Conservation (phyloP, 2,797 vertebrate genomes). For the Diglossa cyanea region DNA sequence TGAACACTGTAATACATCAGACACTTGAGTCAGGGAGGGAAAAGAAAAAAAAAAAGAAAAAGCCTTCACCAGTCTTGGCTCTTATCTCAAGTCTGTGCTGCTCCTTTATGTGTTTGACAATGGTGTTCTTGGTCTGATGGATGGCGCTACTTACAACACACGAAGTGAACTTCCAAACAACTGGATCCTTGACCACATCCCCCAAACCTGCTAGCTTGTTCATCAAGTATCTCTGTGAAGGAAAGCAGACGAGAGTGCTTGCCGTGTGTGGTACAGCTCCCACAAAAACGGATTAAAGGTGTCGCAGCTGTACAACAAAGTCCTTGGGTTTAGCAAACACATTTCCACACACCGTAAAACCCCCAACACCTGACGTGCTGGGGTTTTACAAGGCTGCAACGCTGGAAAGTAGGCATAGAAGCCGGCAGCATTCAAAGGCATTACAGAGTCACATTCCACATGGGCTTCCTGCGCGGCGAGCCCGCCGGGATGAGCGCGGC, state of each 20-base stretch:
- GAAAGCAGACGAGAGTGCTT: neutral
- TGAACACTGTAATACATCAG: constrained; percentile 56
- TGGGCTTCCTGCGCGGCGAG: constrained; percentile 10
- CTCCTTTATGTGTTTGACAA: neutral
- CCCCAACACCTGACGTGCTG: constrained; percentile 68
- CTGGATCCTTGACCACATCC: neutral
- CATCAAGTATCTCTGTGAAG: neutral
- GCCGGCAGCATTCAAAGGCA: constrained; percentile 41
- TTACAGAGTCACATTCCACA: constrained; percentile 36
- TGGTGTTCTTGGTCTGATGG: neutral
- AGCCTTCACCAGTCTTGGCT: neutral
- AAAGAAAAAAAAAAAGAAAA: neutral
- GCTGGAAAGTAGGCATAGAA: constrained; percentile 57
- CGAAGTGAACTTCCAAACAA: neutral
- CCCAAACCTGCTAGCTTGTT: neutral
- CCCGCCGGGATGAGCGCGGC: neutral
- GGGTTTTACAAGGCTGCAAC: constrained; percentile 66
- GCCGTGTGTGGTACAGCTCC: neutral
- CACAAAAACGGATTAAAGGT: constrained; percentile 49
- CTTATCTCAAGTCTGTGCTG: neutral
- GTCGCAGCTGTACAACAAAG: constrained; percentile 56
- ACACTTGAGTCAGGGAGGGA: neutral
- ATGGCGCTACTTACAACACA: rapidly evolving
- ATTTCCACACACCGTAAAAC: constrained; percentile 69
- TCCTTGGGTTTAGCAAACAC: constrained; percentile 26